Percentiles rank a stretch among this genome's conserved stretches.
These are phyloP conservation scores for Microctonus hyperodae DNA, from an alignment of 2,888 invertebrate species.

Conservation along the genomic window DNA sequence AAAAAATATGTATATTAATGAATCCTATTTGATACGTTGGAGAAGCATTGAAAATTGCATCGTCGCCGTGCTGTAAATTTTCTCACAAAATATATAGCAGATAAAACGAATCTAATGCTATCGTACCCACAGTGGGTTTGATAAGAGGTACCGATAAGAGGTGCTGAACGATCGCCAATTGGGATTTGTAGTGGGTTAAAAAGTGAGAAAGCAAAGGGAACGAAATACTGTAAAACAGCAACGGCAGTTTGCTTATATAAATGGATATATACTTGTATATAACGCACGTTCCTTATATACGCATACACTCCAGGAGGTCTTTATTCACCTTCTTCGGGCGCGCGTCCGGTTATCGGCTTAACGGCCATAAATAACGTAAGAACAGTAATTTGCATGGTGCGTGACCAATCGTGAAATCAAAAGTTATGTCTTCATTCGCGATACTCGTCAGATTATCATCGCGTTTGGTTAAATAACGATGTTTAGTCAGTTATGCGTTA, in stretches of 20 bases:
- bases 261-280: not conserved
- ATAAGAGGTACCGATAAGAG: slow-evolving; percentile 49
- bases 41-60: slow-evolving; percentile 14
- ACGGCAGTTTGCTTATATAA: not conserved
- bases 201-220: not conserved
- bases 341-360: slow-evolving; percentile 32
- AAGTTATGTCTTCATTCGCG: slow-evolving; percentile 44
- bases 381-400: slow-evolving; percentile 48
- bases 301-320: slow-evolving; percentile 45
- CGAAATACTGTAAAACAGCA: not conserved
- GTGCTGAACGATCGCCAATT: slow-evolving; percentile 48
- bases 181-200: slow-evolving; percentile 28
- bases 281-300: slow-evolving; percentile 30
- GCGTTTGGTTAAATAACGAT: slow-evolving; percentile 3
- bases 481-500: slow-evolving; percentile 18
- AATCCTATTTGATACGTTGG: slow-evolving; percentile 22
- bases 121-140: slow-evolving; percentile 24
- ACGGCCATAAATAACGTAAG: slow-evolving; percentile 41
- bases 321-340: slow-evolving; percentile 34
- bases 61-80: slow-evolving; percentile 8
- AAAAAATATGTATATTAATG: not conserved
- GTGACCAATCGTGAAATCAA: slow-evolving; percentile 50
- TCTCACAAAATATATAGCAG: not conserved
- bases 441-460: slow-evolving; percentile 24
- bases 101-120: slow-evolving; percentile 9